Conservation (phyloP, 2,888 invertebrate species). For the Philonicus albiceps region DNA sequence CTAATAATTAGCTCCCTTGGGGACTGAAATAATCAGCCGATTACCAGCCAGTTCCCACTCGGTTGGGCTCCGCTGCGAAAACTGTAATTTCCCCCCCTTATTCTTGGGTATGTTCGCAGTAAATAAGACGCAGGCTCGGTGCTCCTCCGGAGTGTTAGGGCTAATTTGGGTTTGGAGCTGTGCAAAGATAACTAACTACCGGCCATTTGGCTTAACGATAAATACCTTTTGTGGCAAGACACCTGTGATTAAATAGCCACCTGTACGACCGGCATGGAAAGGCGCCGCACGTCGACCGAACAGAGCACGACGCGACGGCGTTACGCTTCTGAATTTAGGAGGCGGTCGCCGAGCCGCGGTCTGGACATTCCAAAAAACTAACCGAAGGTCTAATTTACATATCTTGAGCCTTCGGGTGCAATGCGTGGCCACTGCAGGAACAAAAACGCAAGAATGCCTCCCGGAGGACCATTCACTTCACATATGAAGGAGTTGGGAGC, state of each 20-base stretch:
- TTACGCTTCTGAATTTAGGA: slow-evolving; percentile 21
- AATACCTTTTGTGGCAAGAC: slow-evolving; percentile 23
- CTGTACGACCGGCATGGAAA: neutral
- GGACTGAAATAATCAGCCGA: slow-evolving; percentile 40
- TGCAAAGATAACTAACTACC: slow-evolving; percentile 30
- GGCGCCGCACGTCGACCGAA: neutral
- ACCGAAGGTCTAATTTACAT: slow-evolving; percentile 46
- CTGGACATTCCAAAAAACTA: slow-evolving; percentile 35
- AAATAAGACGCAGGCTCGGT: neutral
- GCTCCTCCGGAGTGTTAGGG: slow-evolving; percentile 3
- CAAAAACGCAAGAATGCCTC: slow-evolving; percentile 33
- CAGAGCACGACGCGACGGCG: neutral
- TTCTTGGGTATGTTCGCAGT: neutral
- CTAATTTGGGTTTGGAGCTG: neutral
- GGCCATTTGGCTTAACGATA: slow-evolving; percentile 26
- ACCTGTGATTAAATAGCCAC: slow-evolving; percentile 35
- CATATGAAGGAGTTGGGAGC: slow-evolving; percentile 27
- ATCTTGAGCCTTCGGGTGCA: slow-evolving; percentile 46
- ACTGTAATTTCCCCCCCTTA: slow-evolving; percentile 8
- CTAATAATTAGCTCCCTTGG: slow-evolving; percentile 44
- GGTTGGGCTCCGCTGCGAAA: neutral
- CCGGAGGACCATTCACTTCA: slow-evolving; percentile 23
- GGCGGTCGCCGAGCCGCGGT: neutral
- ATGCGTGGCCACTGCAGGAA: slow-evolving; percentile 22
- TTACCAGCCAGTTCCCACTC: neutral